Evolutionary conservation across 2,113 vertebrate genomes (phyloP).

Genomic region (Craseonycteris thonglongyai): DNA sequence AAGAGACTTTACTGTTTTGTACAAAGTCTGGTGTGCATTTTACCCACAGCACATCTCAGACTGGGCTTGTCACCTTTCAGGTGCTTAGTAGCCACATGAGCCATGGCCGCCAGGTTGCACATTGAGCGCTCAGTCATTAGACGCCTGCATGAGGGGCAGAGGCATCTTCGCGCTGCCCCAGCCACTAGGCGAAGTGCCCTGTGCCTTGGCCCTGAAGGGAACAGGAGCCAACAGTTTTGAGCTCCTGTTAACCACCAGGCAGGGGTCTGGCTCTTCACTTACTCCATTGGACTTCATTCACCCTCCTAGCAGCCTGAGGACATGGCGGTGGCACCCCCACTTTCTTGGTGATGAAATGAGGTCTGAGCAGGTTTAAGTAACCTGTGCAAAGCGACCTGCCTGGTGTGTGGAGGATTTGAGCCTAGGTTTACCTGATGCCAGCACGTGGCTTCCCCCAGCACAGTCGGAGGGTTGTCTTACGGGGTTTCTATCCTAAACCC

Average conservation of each 20-base stretch:
- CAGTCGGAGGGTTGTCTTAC: too few species aligned
- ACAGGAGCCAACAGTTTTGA: background rate
- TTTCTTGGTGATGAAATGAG: accelerated
- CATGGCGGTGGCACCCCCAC: background rate
- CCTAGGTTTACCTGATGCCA: background rate
- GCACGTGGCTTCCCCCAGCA: accelerated
- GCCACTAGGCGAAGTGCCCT: accelerated
- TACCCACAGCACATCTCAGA: background rate
- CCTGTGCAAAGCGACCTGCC: background rate
- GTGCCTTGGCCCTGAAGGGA: background rate
- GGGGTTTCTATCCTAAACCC: background rate
- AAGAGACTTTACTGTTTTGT: background rate
- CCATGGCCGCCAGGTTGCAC: accelerated
- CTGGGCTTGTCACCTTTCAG: too few species aligned
- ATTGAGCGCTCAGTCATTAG: accelerated
- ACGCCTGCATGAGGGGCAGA: accelerated
- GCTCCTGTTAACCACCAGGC: accelerated
- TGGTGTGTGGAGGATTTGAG: accelerated
- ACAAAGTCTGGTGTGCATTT: background rate
- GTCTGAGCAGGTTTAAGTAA: background rate
- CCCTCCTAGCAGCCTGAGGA: background rate
- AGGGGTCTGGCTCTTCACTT: background rate
- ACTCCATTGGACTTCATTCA: background rate
- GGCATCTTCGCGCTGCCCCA: accelerated
- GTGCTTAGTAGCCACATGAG: background rate